Percentiles rank a stretch among this genome's conserved stretches.
Evolutionary conservation across 53 echinoderm and acorn worm species (phyloP).

Genomic region (Temnopleurus reevesii): DNA sequence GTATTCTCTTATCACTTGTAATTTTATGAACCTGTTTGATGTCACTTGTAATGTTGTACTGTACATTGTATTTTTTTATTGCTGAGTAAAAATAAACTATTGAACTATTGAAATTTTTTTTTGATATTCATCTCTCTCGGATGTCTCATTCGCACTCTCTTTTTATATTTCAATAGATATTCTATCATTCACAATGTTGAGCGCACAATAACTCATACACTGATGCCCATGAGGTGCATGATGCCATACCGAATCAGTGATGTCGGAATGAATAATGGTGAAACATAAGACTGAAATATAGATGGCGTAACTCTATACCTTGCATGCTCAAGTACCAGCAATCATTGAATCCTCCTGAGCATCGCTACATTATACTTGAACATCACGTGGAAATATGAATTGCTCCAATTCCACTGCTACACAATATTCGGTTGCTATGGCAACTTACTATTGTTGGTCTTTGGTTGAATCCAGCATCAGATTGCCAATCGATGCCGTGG

Average conservation of each 20-base stretch:
- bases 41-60: no score
- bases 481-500: slow-evolving; percentile 18
- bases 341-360: slow-evolving; percentile 23
- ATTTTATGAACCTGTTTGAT: no score
- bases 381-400: slow-evolving; percentile 1
- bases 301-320: background rate
- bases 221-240: background rate
- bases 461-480: background rate
- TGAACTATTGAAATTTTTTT: no score
- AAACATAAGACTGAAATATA: background rate
- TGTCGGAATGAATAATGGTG: background rate
- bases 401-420: slow-evolving; percentile 11
- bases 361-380: background rate
- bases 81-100: no score
- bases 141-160: no score
- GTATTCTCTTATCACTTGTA: no score
- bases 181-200: no score
- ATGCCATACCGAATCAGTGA: background rate
- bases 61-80: no score
- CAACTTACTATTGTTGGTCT: slow-evolving; percentile 39
- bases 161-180: no score
- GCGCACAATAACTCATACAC: no score
- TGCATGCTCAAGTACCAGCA: slow-evolving; percentile 8
- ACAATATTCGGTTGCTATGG: slow-evolving; percentile 41
- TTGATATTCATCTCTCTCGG: no score